These are phyloP conservation scores for Blennius ocellaris DNA, from an alignment of 2,113 vertebrate species.

Conservation along the genomic window DNA sequence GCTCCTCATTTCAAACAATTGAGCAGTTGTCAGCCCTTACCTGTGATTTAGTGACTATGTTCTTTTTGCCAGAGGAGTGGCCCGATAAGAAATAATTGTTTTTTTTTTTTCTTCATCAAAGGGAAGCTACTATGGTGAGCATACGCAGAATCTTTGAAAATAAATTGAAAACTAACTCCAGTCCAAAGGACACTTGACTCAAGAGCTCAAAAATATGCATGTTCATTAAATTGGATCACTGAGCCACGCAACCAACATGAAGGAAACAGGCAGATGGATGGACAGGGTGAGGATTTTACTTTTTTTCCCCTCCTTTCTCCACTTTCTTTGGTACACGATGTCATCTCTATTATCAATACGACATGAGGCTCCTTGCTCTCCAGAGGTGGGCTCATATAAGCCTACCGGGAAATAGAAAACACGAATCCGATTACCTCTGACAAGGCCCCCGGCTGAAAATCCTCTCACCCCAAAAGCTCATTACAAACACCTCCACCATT, in stretches of 20 bases:
- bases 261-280: neutral
- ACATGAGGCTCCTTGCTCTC: slow-evolving; percentile 17
- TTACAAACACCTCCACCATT: slow-evolving; percentile 39
- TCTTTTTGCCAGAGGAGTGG: neutral
- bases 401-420: slow-evolving; percentile 42
- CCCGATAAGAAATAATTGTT: neutral
- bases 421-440: slow-evolving; percentile 60
- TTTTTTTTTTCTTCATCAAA: slow-evolving; percentile 13
- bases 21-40: neutral
- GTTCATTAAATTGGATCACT: slow-evolving; percentile 7
- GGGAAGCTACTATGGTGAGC: neutral
- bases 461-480: slow-evolving; percentile 52
- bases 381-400: slow-evolving; percentile 36
- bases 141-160: slow-evolving; percentile 3
- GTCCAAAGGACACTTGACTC: neutral
- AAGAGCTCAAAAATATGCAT: neutral
- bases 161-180: slow-evolving; percentile 25
- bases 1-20: slow-evolving; percentile 3
- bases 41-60: neutral
- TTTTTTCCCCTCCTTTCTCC: neutral
- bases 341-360: slow-evolving; percentile 51
- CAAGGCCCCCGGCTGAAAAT: slow-evolving; percentile 44
- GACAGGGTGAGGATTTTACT: neutral
- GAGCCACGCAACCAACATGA: slow-evolving; percentile 9
- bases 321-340: neutral